Percentiles rank a stretch among this genome's conserved stretches.
Conservation (phyloP, 1,140 invertebrate species). For the Neodiprion virginianus region DNA sequence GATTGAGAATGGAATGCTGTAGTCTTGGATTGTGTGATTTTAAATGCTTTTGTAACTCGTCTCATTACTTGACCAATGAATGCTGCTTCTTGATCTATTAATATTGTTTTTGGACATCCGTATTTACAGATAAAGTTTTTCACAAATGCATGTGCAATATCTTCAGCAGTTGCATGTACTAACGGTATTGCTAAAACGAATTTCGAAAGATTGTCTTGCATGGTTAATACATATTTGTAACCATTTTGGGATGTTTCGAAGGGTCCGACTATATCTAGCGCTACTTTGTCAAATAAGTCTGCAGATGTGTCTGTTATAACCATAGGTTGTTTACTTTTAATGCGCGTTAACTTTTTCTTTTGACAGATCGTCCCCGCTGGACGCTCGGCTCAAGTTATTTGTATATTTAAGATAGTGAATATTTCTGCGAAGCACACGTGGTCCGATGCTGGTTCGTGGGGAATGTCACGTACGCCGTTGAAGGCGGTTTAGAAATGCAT, state of each 20-base stretch:
- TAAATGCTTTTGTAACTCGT: conserved; percentile 33
- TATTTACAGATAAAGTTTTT: conserved; percentile 33
- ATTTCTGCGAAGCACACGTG: no score
- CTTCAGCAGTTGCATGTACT: conserved; percentile 27
- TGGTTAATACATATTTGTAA: conserved; percentile 24
- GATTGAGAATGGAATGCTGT: conserved; percentile 36
- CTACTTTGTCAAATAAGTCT: conserved; percentile 26
- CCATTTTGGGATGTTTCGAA: conserved; percentile 20
- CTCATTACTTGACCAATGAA: conserved; percentile 34
- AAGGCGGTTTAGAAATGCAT: no score
- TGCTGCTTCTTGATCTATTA: conserved; percentile 41
- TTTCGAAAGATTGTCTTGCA: conserved; percentile 43
- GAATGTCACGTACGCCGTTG: no score
- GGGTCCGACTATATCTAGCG: conserved; percentile 26
- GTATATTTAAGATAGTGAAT: no score
- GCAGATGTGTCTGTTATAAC: conserved; percentile 27
- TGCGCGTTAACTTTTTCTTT: conserved; percentile 22
- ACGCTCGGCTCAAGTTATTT: no score
- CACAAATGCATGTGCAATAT: conserved; percentile 32
- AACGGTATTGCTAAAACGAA: conserved; percentile 32
- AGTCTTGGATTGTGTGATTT: conserved; percentile 31
- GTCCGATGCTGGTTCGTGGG: no score
- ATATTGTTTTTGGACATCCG: conserved; percentile 34
- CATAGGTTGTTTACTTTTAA: background rate
- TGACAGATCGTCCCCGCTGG: conserved; percentile 17